Percentiles rank a stretch among this genome's conserved stretches.
These are phyloP conservation scores for Onychorhynchus coronatus DNA, from an alignment of 2,113 vertebrate species.

Conservation along the genomic window DNA sequence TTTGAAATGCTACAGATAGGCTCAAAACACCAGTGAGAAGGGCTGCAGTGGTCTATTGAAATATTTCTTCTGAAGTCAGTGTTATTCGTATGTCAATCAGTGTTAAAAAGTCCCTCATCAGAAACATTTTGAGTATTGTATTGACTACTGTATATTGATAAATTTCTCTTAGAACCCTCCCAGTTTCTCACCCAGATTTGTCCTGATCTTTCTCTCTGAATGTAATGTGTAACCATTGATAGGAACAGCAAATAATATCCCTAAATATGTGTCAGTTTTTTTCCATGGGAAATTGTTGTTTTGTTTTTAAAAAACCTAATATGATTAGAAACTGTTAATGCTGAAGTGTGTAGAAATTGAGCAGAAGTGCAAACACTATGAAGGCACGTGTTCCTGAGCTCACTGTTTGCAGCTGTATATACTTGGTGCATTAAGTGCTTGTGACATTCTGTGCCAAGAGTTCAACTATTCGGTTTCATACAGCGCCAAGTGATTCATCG, in stretches of 20 bases:
- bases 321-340: neutral
- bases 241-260: neutral
- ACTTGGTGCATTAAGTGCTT: slow-evolving; percentile 63
- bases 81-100: neutral
- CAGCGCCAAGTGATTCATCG: slow-evolving; percentile 64
- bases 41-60: neutral
- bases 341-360: neutral
- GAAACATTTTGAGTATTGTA: neutral
- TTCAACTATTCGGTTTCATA: slow-evolving; percentile 66
- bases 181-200: neutral
- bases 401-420: slow-evolving; percentile 25
- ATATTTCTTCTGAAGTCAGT: neutral
- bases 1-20: neutral
- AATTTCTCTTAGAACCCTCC: neutral
- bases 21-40: neutral
- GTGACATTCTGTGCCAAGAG: slow-evolving; percentile 70
- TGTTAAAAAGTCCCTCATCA: neutral
- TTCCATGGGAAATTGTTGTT: neutral
- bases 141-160: neutral
- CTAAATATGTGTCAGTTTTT: neutral
- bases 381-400: neutral
- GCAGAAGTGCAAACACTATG: neutral
- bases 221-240: neutral
- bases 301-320: neutral
- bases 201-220: neutral